Percentiles rank a stretch among this genome's conserved stretches.
Conservation (phyloP, 2,797 vertebrate species). For the Emys orbicularis region DNA sequence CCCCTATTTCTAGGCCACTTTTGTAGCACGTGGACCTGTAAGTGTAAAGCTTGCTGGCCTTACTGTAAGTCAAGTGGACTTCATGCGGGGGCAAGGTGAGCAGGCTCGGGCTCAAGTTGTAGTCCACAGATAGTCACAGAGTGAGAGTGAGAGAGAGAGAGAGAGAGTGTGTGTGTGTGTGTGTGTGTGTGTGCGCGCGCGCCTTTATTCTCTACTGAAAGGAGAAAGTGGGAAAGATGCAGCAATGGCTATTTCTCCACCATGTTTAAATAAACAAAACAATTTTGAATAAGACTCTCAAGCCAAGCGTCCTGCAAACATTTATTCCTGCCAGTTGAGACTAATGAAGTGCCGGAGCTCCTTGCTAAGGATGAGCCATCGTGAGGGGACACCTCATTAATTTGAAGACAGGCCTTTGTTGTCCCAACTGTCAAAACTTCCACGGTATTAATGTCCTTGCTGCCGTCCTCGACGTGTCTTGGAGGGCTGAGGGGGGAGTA, state of each 20-base stretch:
- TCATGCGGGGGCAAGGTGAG: too few relatives aligned
- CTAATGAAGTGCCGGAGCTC: conserved; percentile 63
- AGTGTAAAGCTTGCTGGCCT: not conserved
- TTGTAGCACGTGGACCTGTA: not conserved
- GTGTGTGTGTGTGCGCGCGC: too few relatives aligned
- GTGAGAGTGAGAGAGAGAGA: too few relatives aligned
- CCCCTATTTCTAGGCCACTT: not conserved
- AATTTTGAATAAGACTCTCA: conserved; percentile 66
- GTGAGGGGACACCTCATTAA: conserved; percentile 44
- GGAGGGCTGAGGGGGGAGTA: not conserved
- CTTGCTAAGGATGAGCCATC: conserved; percentile 62
- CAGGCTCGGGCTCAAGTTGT: too few relatives aligned
- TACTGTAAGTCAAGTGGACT: not conserved
- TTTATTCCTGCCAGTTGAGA: conserved; percentile 80
- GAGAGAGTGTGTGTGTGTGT: too few relatives aligned
- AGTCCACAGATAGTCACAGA: too few relatives aligned
- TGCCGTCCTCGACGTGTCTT: not conserved
- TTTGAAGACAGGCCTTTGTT: conserved; percentile 30
- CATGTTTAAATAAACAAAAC: conserved; percentile 59
- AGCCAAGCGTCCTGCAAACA: conserved; percentile 52
- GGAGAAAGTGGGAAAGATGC: not conserved
- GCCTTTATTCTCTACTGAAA: not conserved
- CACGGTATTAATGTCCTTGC: not conserved
- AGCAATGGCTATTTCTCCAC: not conserved
- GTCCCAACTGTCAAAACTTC: conserved; percentile 8